Percentiles rank a stretch among this genome's conserved stretches.
These are phyloP conservation scores for Podarcis lilfordi DNA, from an alignment of 2,797 vertebrate species.

Conservation along the genomic window DNA sequence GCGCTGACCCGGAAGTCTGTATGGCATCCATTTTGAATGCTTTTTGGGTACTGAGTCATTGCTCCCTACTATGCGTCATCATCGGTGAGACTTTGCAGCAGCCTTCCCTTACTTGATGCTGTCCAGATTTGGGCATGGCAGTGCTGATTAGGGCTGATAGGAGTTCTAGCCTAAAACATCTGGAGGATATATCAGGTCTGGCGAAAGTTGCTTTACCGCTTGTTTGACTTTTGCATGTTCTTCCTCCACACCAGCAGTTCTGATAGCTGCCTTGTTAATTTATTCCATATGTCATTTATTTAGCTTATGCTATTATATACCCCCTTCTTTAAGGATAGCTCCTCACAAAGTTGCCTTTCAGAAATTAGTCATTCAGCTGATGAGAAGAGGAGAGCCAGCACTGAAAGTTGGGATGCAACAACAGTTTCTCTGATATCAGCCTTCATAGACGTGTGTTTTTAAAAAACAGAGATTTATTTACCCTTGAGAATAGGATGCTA, in stretches of 20 bases:
- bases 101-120: no score
- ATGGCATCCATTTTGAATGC: not conserved
- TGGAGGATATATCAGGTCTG: fast-evolving
- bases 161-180: no score
- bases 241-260: not conserved
- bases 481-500: no score
- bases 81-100: no score
- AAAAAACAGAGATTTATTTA: not conserved
- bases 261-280: not conserved
- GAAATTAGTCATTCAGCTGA: not conserved
- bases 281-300: not conserved
- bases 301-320: not conserved
- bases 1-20: not conserved
- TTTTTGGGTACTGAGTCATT: not conserved
- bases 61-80: not conserved
- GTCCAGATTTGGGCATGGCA: no score
- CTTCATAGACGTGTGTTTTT: not conserved
- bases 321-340: not conserved
- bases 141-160: no score
- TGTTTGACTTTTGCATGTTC: not conserved
- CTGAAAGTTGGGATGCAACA: not conserved
- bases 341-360: not conserved
- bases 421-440: not conserved
- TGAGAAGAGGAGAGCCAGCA: not conserved
- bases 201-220: not conserved